phyloP scores from a whole-genome alignment of 2,797 vertebrate genomes.

The Gymnoscopelus braueri region DNA sequence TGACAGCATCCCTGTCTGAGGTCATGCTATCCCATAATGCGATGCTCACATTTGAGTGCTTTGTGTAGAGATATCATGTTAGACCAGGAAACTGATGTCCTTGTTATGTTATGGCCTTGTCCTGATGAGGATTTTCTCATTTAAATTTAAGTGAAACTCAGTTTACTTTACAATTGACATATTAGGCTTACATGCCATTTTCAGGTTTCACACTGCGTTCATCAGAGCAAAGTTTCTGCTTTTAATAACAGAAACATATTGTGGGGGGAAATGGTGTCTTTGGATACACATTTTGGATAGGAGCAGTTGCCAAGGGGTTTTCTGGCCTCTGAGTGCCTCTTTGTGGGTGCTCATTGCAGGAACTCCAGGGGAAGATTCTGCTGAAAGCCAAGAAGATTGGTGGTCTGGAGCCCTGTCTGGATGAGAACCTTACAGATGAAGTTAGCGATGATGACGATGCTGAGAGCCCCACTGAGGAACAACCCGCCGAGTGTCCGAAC shows the following conservation, averaged over 20 bases:
- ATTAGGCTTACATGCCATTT: neutral
- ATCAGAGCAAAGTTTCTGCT: neutral
- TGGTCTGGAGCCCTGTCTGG: constrained; percentile 69
- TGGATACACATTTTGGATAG: too few relatives aligned
- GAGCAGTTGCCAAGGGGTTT: too few relatives aligned
- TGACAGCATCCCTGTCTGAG: neutral
- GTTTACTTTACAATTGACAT: neutral
- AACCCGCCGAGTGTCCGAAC: constrained; percentile 44
- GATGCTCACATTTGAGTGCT: neutral
- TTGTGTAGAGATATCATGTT: neutral
- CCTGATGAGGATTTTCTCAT: neutral
- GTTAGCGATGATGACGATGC: constrained; percentile 85
- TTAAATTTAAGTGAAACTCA: neutral
- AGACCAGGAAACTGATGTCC: neutral
- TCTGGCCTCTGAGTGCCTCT: neutral
- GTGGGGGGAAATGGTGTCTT: neutral
- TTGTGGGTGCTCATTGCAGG: constrained; percentile 70
- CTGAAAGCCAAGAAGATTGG: constrained; percentile 93
- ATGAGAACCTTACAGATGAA: constrained; percentile 76
- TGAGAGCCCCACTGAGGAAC: constrained; percentile 65
- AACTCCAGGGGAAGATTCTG: constrained; percentile 89
- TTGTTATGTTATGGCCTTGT: neutral
- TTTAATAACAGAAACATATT: neutral
- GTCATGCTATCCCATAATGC: neutral
- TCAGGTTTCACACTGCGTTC: neutral